Base-by-base conservation (phyloP, 1,140 invertebrate genomes). In the Phymastichus coffea region DNA sequence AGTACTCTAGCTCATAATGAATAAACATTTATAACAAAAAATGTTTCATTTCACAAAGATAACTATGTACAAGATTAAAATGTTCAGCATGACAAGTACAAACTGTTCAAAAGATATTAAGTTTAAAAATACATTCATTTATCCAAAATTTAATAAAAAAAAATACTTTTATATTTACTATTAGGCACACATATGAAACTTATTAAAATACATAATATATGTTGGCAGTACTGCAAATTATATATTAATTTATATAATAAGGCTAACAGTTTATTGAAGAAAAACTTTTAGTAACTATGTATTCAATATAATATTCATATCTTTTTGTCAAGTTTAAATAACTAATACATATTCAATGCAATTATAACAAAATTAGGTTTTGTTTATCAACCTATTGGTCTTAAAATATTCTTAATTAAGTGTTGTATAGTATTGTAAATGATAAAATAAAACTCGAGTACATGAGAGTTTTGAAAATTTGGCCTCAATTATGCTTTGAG, bases 161-260 rank as follows among this genome's bases (percentile, higher is more conserved):
- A 52, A 35, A 23, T 30, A 25, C 9, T 47, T 26, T 37, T 47
- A 19, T 33, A 47, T 56, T 55, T 26, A 28, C 37, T 56, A 47
- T 7, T 33, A 43, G 19, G 26, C 47, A 53, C 46, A 37, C 40
- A 44, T 52, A 59, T 40, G 56, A 57, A 65, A 61, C 52, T 46
- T 17, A 57, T 52, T 17, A 26, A 43, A 58, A 46, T 25, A 53
- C 35, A 46, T 15, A 26, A 49, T 30, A 17, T 48, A 54, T 44
- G n/a, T 54, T 47, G 37, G 33, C 17, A 56, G 43, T 38, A 56
- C 12, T 47, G 26, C 15, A 52, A 59, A 58, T 65, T 58, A 58
- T 58, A 51, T 3, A 48, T 33, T 47, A 26, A 37, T 48, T 56
- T 46, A 55, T 35, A 56, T 38, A 55, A 41, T 52, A 43, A 51